Base-by-base conservation (phyloP, 2,797 vertebrate species). In the Columba guinea region DNA sequence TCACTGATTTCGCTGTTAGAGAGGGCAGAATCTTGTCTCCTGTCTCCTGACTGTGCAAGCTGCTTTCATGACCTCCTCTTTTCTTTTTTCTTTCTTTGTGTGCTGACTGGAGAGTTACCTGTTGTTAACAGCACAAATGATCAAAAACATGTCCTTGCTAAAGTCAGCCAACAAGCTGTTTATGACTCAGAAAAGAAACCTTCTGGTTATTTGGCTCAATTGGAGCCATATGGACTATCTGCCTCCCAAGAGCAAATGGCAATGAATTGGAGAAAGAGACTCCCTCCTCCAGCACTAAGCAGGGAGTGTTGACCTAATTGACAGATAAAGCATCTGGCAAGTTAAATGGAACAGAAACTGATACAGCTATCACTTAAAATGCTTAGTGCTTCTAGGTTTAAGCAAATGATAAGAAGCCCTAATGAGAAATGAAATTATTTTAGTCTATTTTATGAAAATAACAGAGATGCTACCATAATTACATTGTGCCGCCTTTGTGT, bases 111-210 rank as follows among this genome's bases (percentile, higher is more conserved):
- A 70, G 80, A 70, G 69, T 79, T 82, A 49, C 76, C 67, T 85
- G 84, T 90, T 83, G 85, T 68, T 81, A 91, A 39, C 68, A 64
- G 70, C 37, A 87, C 15, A 93, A 94, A 35, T 70, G 39, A 92
- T 88, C 30, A 85, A 74, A 88, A 91, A 9, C 70, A 32, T 76
- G 64, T 64, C 70, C 87, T 94, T 96, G 68, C 37, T 92, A 93
- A 95, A 96, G 78, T 94, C 90, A 91, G 90, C 68, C 91, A 96
- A 92, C 52, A 94, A 94, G 93, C 74, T 87, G 73, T 95, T 92
- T 79, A 88, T 93, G 86, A 94, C 63, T 94, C 87, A 94, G 94
- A 94, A 84, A 92, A 86, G 73, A 71, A 49, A 13, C 76, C 74
- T 92, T 78, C 62, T 84, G 84, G 62, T 91, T 92, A 92, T 94